These are phyloP conservation scores for Bombus fervidus DNA, from an alignment of 1,140 invertebrate genomes.

Conservation along the genomic window DNA sequence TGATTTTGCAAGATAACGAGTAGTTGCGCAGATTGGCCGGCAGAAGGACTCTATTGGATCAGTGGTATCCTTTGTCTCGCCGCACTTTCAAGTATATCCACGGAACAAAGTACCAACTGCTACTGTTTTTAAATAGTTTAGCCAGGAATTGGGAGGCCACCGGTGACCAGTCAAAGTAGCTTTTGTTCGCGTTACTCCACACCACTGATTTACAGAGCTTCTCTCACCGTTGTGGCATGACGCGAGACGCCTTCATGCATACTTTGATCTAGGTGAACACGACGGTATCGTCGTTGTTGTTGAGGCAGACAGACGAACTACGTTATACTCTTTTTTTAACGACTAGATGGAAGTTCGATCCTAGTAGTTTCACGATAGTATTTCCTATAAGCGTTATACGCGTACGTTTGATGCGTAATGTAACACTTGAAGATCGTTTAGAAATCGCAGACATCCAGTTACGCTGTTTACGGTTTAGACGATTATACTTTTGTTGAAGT, in stretches of 20 bases:
- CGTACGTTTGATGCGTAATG: too few species aligned
- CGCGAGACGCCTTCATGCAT: not conserved
- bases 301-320: not conserved
- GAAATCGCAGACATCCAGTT: too few species aligned
- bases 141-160: not conserved
- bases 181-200: conserved; percentile 6
- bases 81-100: conserved; percentile 47
- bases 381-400: too few species aligned
- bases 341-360: too few species aligned
- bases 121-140: conserved; percentile 48
- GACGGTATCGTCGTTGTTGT: not conserved
- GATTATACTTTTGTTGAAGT: too few species aligned
- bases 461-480: too few species aligned
- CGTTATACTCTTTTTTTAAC: too few species aligned
- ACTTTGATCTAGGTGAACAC: not conserved
- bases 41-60: conserved; percentile 64
- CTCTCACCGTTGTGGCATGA: not conserved
- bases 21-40: conserved; percentile 44
- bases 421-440: too few species aligned
- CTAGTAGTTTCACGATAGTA: too few species aligned
- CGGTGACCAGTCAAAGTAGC: not conserved
- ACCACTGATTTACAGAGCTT: not conserved
- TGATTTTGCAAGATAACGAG: conserved; percentile 65
- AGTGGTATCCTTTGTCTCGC: conserved; percentile 59
- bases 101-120: conserved; percentile 65